Evolutionary conservation across 2,113 vertebrate species (phyloP), one percentile per base, ranked within the genome.

Genomic region (Phrynosoma platyrhinos): DNA sequence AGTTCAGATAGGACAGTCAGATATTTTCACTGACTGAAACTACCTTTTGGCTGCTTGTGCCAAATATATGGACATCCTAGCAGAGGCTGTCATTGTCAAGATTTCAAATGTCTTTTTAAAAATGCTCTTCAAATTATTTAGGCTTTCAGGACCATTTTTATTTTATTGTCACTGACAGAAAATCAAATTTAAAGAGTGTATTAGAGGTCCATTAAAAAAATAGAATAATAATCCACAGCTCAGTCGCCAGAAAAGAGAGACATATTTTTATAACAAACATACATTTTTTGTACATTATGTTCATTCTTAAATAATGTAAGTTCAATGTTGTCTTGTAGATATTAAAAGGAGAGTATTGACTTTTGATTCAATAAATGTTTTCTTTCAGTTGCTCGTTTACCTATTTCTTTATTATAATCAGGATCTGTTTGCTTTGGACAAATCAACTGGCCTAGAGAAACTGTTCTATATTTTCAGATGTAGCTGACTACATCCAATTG

Each of bases 291-390:
- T 97, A 97, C 97, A 97, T 97, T 96, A 92, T 96, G 96, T 97
- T 97, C 96, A 96, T 96, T 97, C 96, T 96, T 96, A 94, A 96
- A 97, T 97, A 95, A 97, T 96, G 95, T 97, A 92, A 96, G 95
- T 97, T 97, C 94, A 95, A 92, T 97, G 97, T 97, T 97, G 95
- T 96, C 96, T 97, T 98, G 96, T 97, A 98, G 97, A 97, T 97
- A 97, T 96, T 97, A 96, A 96, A 97, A 96, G 90, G 89, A 96
- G 95, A 97, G 92, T 96, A 97, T 95, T 97, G 96, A 97, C 87
- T 93, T 97, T 97, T 96, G 94, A 96, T 94, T 96, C 94, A 97
- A 97, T 97, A 97, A 97, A 97, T 97, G 96, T 97, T 96, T 97
- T 96, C 95, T 97, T 97, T 96, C 94, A 94, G 79, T 91, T 94